Evolutionary conservation across 2,888 invertebrate species (phyloP), one percentile per base, ranked within the genome.

Genomic region (Eudemis profundana): DNA sequence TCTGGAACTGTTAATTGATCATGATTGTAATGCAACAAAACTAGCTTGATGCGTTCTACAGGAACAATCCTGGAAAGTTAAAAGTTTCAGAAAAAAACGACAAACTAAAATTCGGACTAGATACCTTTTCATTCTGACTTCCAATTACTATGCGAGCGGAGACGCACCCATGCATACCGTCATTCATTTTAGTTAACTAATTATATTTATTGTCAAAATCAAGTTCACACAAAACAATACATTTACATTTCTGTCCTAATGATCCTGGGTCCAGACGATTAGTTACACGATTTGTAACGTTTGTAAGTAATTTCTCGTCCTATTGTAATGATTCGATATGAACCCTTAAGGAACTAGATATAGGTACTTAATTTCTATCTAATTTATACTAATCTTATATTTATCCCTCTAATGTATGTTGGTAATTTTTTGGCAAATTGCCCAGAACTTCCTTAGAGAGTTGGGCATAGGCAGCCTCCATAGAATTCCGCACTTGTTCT

Each of bases 361-460:
- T 10, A n/a, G n/a, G n/a, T n/a, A 8, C 33, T 8, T 33, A 27
- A 33, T 33, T n/a, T n/a, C n/a, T n/a, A n/a, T n/a, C n/a, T n/a
- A n/a, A n/a, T n/a, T n/a, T n/a, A n/a, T n/a, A n/a, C n/a, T n/a
- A n/a, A 33, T 12, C 1, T 21, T 0, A 21, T 21, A 21, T n/a
- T 42, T 59, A 65, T 27, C 59, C 57, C 12, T 46, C 50, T 38
- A 44, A 27, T 14, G 64, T 61, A 15, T 60, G 60, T 17, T 66
- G 53, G 53, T 61, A 60, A 66, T 74, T 68, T 49, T 66, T 64
- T 42, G 72, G 68, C 14, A 67, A 50, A 38, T 15, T 51, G 50
- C 69, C 68, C n/a, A 83, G 66, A 1, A 87, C 81, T 75, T 90
- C 88, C 60, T 77, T 78, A 7, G 76, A 74, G 14, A 90, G 78